Base-by-base conservation (phyloP, 64 coral and sea anemone species). In the Montipora capricornis region DNA sequence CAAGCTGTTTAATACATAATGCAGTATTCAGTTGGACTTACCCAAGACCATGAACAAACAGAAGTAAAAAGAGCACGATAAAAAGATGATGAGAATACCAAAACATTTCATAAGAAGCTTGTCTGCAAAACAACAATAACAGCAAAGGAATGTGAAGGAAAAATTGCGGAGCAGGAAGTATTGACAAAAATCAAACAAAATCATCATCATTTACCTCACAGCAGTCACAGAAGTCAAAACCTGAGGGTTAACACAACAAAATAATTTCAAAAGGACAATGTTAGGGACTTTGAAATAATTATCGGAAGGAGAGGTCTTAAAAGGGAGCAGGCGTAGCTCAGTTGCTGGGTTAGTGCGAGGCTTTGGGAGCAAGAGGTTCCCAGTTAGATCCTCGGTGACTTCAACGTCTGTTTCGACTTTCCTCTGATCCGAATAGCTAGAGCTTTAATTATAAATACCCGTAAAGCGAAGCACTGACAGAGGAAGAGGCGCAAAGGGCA, bases 41-140 rank as follows among this genome's bases (percentile, higher is more conserved):
- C 95, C 95, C 92, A 8, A 97, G 20, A 76, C 95, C 93, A 79
- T 97, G 95, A 70, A 97, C 89, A 14, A 73, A 82, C 49, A 97
- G 60, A 10, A 97, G 88, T 61, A 81, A 61, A 59, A 91, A 92
- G 91, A 97, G 92, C 44, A 79, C 83, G 11, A 94, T 69, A 58
- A 97, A 97, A n/a, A 92, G 13, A 71, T 97, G 95, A 79, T 97
- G 95, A 8, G 95, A 92, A 62, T 91, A 97, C 95, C 95, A 97
- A 75, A 97, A 97, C 12, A 89, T 80, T 59, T 97, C 95, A 48
- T 89, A 97, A 8, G 83, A 97, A 24, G 76, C 88, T n/a, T 75
- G 87, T 20, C 95, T 97, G 68, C 14, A 77, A 77, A 61, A 2
- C 15, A 78, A 59, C 8, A 64, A 4, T 4, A 64, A 64, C 11